Evolutionary conservation across 2,888 invertebrate genomes (phyloP).

Genomic region (Celastrina argiolus): DNA sequence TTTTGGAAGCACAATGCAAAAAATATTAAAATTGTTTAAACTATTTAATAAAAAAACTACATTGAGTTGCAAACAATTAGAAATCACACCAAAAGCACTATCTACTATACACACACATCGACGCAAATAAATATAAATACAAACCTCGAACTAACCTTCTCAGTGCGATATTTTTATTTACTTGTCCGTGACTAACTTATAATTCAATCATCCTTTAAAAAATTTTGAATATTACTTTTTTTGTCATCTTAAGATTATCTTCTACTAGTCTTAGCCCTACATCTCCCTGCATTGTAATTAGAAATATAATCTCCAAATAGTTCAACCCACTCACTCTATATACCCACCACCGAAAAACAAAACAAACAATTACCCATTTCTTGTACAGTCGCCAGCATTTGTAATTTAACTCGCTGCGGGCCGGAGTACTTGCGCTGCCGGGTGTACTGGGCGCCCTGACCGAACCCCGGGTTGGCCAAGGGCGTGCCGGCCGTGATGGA

Average conservation of each 20-base stretch:
- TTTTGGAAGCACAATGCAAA: no score
- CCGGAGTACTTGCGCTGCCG: slow-evolving; percentile 78
- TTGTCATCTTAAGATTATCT: no score
- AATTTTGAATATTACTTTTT: no score
- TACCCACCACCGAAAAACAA: slow-evolving; percentile 37
- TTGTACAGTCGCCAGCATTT: slow-evolving; percentile 82
- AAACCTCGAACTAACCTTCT: background rate
- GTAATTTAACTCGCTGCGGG: slow-evolving; percentile 68
- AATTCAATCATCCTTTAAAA: no score
- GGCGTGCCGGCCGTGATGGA: slow-evolving; percentile 52
- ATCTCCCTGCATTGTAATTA: no score
- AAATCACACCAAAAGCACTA: background rate
- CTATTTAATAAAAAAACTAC: background rate
- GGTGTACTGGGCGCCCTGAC: slow-evolving; percentile 43
- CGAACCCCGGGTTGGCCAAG: slow-evolving; percentile 27
- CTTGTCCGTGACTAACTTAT: no score
- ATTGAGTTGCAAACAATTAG: background rate
- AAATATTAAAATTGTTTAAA: no score
- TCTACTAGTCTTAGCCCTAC: no score
- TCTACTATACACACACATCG: background rate
- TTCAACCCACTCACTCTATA: background rate
- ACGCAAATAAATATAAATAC: background rate
- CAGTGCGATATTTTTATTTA: background rate
- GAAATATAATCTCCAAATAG: background rate
- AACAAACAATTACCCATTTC: slow-evolving; percentile 82